phyloP scores from a whole-genome alignment of 2,113 vertebrate genomes.

The Lophotis ruficrista region DNA sequence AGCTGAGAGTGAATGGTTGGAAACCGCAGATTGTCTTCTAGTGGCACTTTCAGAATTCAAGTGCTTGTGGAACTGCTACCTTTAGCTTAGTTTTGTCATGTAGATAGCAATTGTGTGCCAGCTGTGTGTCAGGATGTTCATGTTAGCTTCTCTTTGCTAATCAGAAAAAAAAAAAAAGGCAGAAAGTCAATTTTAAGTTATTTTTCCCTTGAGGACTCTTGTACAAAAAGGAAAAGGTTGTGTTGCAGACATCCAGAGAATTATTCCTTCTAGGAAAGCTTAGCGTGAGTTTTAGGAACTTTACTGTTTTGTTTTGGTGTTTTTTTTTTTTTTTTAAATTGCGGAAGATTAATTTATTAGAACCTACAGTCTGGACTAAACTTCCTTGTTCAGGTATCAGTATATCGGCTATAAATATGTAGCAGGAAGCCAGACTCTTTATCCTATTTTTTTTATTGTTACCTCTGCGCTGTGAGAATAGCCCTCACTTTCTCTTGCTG shows the following conservation, averaged over 20 bases:
- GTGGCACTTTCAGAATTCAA: background rate
- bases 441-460: background rate
- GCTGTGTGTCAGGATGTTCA: background rate
- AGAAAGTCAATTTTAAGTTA: background rate
- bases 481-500: background rate
- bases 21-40: background rate
- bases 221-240: background rate
- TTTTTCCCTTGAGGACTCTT: background rate
- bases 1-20: background rate
- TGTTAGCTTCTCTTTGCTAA: background rate
- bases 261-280: background rate
- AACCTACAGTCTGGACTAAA: background rate
- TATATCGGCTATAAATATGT: background rate
- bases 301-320: background rate
- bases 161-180: background rate
- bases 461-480: background rate
- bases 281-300: background rate
- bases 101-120: accelerated
- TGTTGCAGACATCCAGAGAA: background rate
- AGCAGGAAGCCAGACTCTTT: background rate
- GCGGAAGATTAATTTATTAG: background rate
- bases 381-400: background rate
- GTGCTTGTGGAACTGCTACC: background rate
- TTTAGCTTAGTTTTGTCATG: background rate
- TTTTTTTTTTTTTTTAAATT: background rate